A percentile compares a stretch with the other conserved stretches of the same genome.
phyloP scores from a whole-genome alignment of 2,888 invertebrate species.

The Antitype chi region DNA sequence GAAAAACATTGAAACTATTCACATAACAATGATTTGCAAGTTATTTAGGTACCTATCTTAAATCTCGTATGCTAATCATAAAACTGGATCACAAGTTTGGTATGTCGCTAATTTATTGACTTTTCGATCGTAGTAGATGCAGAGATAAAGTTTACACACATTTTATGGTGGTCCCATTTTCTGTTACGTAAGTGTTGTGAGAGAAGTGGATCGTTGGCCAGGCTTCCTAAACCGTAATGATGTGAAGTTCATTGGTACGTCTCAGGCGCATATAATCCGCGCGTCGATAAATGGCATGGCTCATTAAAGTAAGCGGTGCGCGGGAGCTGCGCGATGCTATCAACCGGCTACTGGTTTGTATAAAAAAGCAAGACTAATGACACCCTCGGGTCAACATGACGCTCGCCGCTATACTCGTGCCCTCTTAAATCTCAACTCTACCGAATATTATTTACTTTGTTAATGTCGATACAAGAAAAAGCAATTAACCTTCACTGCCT shows the following conservation, averaged over 20 bases:
- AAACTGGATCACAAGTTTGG: conserved; percentile 69
- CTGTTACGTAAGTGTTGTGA: conserved; percentile 38
- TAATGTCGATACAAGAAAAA: conserved; percentile 63
- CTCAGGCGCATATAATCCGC: conserved; percentile 75
- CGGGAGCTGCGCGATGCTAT: conserved; percentile 86
- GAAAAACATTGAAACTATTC: conserved; percentile 45
- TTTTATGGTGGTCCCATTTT: conserved; percentile 49
- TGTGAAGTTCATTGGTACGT: conserved; percentile 65
- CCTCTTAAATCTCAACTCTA: conserved; percentile 57
- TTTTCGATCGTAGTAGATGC: conserved; percentile 59
- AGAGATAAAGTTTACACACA: conserved; percentile 60
- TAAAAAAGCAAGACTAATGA: conserved; percentile 83
- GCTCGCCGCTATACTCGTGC: conserved; percentile 61
- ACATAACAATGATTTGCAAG: conserved; percentile 55
- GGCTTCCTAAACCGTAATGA: conserved; percentile 48
- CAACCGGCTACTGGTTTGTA: conserved; percentile 81
- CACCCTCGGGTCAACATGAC: conserved; percentile 76
- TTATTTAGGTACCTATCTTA: conserved; percentile 49
- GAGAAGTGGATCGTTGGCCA: conserved; percentile 44
- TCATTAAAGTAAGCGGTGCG: conserved; percentile 87
- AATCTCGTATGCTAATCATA: conserved; percentile 66
- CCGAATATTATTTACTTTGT: conserved; percentile 68
- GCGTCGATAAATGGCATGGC: conserved; percentile 83
- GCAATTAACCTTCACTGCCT: conserved; percentile 66
- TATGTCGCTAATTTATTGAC: conserved; percentile 68